Evolutionary conservation across 2,888 invertebrate species (phyloP), one percentile per base, ranked within the genome.

Genomic region (Ectemnius continuus): DNA sequence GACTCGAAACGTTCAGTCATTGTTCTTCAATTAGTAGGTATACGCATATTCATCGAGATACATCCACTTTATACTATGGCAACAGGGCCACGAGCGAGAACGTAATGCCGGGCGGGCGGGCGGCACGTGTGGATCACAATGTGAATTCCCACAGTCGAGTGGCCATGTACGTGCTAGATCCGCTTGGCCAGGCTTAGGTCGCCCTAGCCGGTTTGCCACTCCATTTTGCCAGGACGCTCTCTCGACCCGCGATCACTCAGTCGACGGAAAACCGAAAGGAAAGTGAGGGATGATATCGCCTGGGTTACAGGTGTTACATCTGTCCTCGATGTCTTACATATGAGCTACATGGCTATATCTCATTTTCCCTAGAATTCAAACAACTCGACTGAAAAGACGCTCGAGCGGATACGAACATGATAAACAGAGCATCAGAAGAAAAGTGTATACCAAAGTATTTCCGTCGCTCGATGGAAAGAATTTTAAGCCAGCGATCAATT

Each of bases 81-180:
- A 79, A 66, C 74, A 66, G 72, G 72, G 74, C 70, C 77, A 81
- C 76, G 75, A 70, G 68, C 73, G 65, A 67, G 48, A 92, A 92
- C 92, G 92, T 92, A 86, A 84, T 86, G 92, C 92, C 92, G 92
- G 92, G 92, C 92, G 92, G 92, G 92, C 92, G 92, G 92, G 92
- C 92, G 92, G 92, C 90, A 89, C 89, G 92, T 93, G 93, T 92
- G 93, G 91, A 89, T 91, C 92, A 92, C 91, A 93, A 93, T 91
- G 92, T 91, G 86, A 88, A 88, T 91, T 93, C 93, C 92, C 93
- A 93, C 89, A 89, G 79, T 81, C 67, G 82, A 82, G 81, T 73
- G 74, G 68, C 75, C 76, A 60, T 73, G 74, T 62, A 66, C 64
- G 26, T 62, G 57, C 56, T 57, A 61, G 66, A 46, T 28, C 52